A percentile compares a stretch with the other conserved stretches of the same genome.
Conservation (phyloP, 2,888 invertebrate species). For the Pammene fasciana region DNA sequence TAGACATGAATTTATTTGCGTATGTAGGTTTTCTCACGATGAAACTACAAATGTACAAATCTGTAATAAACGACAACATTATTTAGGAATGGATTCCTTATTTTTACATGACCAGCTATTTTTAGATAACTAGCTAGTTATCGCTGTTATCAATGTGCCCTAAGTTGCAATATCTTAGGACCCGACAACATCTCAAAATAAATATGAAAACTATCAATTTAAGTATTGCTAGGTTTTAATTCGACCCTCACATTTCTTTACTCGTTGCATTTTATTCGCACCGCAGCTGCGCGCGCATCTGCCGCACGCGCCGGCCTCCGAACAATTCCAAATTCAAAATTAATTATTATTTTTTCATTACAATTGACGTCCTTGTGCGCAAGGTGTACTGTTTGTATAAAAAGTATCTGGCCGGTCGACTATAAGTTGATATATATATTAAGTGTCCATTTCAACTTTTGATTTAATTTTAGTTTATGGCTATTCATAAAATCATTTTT, state of each 20-base stretch:
- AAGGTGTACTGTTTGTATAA: conserved; percentile 36
- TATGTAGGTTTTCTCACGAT: too few relatives aligned
- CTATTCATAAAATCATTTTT: too few relatives aligned
- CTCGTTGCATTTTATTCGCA: conserved; percentile 33
- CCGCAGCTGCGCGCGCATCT: conserved; percentile 55
- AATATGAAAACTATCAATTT: conserved; percentile 14
- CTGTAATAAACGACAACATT: too few relatives aligned
- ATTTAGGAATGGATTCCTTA: too few relatives aligned
- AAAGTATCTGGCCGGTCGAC: conserved; percentile 30
- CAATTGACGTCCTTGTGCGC: conserved; percentile 40
- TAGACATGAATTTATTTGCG: too few relatives aligned
- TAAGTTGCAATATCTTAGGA: too few relatives aligned
- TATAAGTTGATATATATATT: too few relatives aligned
- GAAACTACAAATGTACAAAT: too few relatives aligned
- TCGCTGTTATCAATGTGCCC: too few relatives aligned
- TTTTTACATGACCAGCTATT: too few relatives aligned
- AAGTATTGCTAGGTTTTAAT: conserved; percentile 14
- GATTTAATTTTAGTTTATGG: background rate
- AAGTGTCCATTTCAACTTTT: background rate
- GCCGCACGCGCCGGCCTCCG: conserved; percentile 44
- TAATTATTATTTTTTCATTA: conserved; percentile 37
- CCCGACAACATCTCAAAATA: background rate
- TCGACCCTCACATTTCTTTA: conserved; percentile 14
- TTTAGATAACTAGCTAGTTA: too few relatives aligned
- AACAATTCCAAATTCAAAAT: conserved; percentile 36